Percentiles rank a stretch among this genome's conserved stretches.
These are phyloP conservation scores for Saccostrea echinata DNA, from an alignment of 1,140 invertebrate genomes.

Conservation along the genomic window DNA sequence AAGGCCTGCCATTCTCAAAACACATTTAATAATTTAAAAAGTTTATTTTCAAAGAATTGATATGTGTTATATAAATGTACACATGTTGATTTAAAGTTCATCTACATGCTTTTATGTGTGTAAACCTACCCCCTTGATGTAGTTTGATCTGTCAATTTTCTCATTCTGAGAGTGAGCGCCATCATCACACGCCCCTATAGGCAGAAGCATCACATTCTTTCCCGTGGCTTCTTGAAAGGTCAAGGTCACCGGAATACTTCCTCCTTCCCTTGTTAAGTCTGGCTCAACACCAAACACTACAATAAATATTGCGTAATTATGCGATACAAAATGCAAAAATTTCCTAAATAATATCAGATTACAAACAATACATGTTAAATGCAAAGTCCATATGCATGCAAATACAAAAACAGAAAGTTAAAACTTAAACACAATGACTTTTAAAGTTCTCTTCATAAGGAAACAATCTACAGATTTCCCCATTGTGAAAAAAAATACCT, in stretches of 20 bases:
- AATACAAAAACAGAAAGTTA: too few species aligned
- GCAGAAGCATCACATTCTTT: conserved; percentile 95
- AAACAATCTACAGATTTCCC: background rate
- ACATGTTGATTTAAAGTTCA: too few species aligned
- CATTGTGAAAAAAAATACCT: conserved; percentile 68
- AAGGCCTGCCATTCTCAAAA: too few species aligned
- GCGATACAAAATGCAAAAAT: background rate
- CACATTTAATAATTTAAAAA: too few species aligned
- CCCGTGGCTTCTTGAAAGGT: conserved; percentile 90
- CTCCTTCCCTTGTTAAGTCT: conserved; percentile 96
- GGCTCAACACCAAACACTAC: conserved; percentile 94
- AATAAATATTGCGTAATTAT: conserved; percentile 3
- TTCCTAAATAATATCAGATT: too few species aligned
- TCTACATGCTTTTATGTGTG: background rate
- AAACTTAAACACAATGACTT: too few species aligned
- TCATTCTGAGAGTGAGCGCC: conserved; percentile 99
- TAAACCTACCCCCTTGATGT: conserved; percentile 91
- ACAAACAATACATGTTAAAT: too few species aligned
- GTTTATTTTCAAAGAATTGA: too few species aligned
- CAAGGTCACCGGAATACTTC: conserved; percentile 96
- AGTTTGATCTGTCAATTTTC: conserved; percentile 95
- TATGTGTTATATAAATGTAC: too few species aligned
- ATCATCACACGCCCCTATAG: conserved; percentile 92
- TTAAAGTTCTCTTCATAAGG: too few species aligned
- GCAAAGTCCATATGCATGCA: too few species aligned